Percentiles rank a stretch among this genome's conserved stretches.
Conservation (phyloP, 2,797 vertebrate species). For the Rhynchotus rufescens region DNA sequence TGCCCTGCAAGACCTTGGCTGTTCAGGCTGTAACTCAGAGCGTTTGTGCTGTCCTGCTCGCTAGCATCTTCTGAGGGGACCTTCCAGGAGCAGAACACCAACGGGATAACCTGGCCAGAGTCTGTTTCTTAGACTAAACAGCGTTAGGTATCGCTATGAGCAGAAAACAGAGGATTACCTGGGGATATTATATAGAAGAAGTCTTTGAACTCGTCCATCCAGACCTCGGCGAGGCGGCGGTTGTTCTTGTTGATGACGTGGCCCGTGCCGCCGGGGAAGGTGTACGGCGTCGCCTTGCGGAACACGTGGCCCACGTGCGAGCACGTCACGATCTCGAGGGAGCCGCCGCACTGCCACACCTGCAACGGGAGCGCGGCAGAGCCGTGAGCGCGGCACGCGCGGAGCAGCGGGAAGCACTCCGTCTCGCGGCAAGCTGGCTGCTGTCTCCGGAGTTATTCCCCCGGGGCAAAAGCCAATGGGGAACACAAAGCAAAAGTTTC, state of each 20-base stretch:
- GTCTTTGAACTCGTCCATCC: conserved; percentile 96
- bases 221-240: conserved; percentile 93
- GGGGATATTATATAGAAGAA: conserved; percentile 99
- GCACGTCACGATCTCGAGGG: conserved; percentile 95
- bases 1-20: neutral
- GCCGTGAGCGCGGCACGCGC: no score
- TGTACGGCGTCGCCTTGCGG: conserved; percentile 98
- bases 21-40: neutral
- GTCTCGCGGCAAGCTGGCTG: neutral
- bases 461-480: neutral
- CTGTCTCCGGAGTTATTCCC: neutral
- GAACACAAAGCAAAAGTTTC: neutral
- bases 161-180: conserved; percentile 77
- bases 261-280: conserved; percentile 96
- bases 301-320: conserved; percentile 98
- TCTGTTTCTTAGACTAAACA: neutral
- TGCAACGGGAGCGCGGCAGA: conserved; percentile 61
- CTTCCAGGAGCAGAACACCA: neutral
- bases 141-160: neutral
- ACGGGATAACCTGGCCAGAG: neutral
- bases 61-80: accelerated
- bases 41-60: neutral
- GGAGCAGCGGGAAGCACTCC: no score
- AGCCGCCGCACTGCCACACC: conserved; percentile 98
- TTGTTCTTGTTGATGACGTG: conserved; percentile 99